Evolutionary conservation across 1,140 invertebrate species (phyloP), one percentile per base, ranked within the genome.

Genomic region (Drosophila parvula): DNA sequence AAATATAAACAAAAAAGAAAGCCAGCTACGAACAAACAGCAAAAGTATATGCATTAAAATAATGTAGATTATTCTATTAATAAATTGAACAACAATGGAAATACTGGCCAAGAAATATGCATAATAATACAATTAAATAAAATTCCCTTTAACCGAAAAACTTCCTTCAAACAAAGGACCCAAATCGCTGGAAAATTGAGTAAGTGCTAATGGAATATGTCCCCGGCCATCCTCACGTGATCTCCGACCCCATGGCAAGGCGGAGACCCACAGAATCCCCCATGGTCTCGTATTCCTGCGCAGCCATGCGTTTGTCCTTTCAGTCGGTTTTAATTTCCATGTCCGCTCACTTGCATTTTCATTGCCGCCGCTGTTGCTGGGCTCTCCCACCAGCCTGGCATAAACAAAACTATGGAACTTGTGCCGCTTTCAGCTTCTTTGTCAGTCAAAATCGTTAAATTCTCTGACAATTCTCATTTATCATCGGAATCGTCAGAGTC

Each of bases 371-470:
- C 18, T 48, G 41, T 60, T 68, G 22, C 22, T 3, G 22, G 22
- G 22, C 22, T 22, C 22, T 22, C 22, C 22, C 22, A 22, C 22
- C 22, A 22, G 22, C 9, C 34, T 36, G 47, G 47, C 79, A 81
- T 81, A 78, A 85, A 81, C 76, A 81, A 86, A 86, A 86, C 83
- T 86, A 86, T 86, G 80, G 63, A 82, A 86, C 40, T 70, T 70
- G 16, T 50, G 62, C 43, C 34, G 60, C 43, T 22, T 48, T 36
- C 34, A 38, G 16, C 60, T 69, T 63, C 79, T 89, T 89, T 89
- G 84, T 84, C 80, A 81, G 74, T 89, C 85, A 81, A 74, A 89
- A 89, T 84, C 78, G 78, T 81, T 89, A 75, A 89, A 81, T 71
- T 85, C 76, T 57, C 78, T 67, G 78, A 74, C 78, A 81, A 81